Base-by-base conservation (phyloP, 2,113 vertebrate genomes). In the Zapornia atra region DNA sequence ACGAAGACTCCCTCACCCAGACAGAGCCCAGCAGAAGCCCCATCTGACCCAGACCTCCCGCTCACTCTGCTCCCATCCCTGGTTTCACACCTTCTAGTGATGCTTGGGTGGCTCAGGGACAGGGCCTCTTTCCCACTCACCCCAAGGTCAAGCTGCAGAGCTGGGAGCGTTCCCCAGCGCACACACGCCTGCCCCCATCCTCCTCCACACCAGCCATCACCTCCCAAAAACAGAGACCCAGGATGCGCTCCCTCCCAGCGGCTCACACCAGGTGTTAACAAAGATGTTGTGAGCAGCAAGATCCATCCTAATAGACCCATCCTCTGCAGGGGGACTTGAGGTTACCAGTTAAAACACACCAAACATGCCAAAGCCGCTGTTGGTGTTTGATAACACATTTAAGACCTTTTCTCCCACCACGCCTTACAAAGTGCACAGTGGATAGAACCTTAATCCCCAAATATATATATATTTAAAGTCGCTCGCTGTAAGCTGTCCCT, bases 1-100 rank as follows among this genome's bases (percentile, higher is more conserved):
- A 4, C 16, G 3, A 75, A 79, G 61, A 29, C 51, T 85, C 0
- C 0, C n/a, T 57, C 0, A 0, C 10, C 7, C 69, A 50, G n/a
- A 46, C 22, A 0, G 0, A 82, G 34, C 50, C 25, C 51, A 15
- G 51, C 51, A 53, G 51, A 53, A 53, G 25, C 25, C 51, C 63
- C 91, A 83, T 3, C 22, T 68, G n/a, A 15, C 42, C 10, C 10
- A 4, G 2, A 0, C 34, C 18, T 68, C 22, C 34, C 21, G 72
- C 60, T 75, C 68, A 25, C 71, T 38, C 38, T 25, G 2, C 34
- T 65, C 61, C 59, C 13, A 5, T 12, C 5, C 1, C 64, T 36
- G 69, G 6, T 75, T 46, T 64, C 64, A 19, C 69, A 60, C 38
- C 57, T 93, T 76, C 51, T 82, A 53, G 42, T 72, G 76, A 19